phyloP scores from a whole-genome alignment of 2,113 vertebrate genomes.

The Todiramphus saurophagus region DNA sequence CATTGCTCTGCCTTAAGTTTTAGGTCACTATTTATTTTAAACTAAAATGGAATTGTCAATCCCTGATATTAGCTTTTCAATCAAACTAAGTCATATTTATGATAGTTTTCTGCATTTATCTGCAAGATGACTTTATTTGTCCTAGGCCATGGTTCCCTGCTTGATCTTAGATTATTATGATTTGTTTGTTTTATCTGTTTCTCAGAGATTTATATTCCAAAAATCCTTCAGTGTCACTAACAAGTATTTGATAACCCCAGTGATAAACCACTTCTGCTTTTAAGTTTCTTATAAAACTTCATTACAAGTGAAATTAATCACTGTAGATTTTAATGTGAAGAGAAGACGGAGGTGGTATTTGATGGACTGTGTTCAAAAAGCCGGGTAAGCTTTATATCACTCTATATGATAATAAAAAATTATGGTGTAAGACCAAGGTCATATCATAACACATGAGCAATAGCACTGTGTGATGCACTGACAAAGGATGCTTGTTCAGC shows the following conservation, averaged over 20 bases:
- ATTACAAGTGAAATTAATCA: conserved; percentile 82
- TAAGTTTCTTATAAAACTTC: conserved; percentile 71
- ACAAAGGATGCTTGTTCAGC: conserved; percentile 44
- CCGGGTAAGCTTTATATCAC: conserved; percentile 69
- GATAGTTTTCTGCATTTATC: conserved; percentile 14
- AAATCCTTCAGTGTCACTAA: conserved; percentile 38
- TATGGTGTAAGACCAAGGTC: conserved; percentile 69
- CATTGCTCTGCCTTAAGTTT: neutral
- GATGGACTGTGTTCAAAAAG: conserved; percentile 64
- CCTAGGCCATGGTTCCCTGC: neutral
- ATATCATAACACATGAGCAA: conserved; percentile 59
- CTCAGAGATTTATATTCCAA: conserved; percentile 60
- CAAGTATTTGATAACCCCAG: conserved; percentile 56
- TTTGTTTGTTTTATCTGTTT: conserved; percentile 60
- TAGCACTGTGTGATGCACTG: conserved; percentile 34
- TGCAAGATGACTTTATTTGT: conserved; percentile 55
- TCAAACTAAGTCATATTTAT: conserved; percentile 60
- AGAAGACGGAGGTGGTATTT: conserved; percentile 55
- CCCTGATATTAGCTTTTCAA: conserved; percentile 13
- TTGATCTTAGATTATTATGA: conserved; percentile 52
- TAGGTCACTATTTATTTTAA: neutral
- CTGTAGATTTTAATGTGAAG: conserved; percentile 76
- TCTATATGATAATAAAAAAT: conserved; percentile 80
- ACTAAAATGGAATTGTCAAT: neutral
- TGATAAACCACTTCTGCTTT: conserved; percentile 59